These are phyloP conservation scores for Brachynemurus nebulosus DNA, from an alignment of 2,888 invertebrate species.

Conservation along the genomic window DNA sequence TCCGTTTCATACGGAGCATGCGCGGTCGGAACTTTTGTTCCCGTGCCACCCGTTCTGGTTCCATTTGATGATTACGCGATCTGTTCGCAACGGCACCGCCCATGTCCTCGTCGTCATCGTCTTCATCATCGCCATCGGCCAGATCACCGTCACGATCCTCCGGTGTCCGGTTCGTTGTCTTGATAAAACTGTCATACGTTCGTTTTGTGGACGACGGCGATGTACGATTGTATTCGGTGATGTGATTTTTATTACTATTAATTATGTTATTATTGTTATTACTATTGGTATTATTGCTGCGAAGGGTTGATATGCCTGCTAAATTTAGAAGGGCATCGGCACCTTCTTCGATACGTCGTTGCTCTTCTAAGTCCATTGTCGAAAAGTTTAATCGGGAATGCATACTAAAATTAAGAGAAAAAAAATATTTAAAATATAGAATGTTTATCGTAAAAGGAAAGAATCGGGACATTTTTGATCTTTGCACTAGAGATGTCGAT, in stretches of 20 bases:
- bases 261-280: too few relatives aligned
- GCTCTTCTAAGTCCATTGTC: slow-evolving; percentile 44
- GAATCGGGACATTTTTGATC: too few relatives aligned
- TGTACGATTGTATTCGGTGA: neutral
- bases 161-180: neutral
- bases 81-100: neutral
- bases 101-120: neutral
- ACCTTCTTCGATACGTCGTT: slow-evolving; percentile 59
- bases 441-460: too few relatives aligned
- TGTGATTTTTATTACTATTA: slow-evolving; percentile 1
- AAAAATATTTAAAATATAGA: neutral
- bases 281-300: slow-evolving; percentile 15
- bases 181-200: neutral
- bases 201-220: neutral
- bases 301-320: slow-evolving; percentile 38
- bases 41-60: neutral
- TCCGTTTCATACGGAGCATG: slow-evolving; percentile 9
- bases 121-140: neutral
- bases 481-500: too few relatives aligned
- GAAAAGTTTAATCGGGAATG: slow-evolving; percentile 13
- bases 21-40: slow-evolving; percentile 6
- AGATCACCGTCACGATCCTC: neutral
- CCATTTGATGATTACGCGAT: neutral
- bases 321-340: slow-evolving; percentile 65
- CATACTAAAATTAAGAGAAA: too few relatives aligned